Evolutionary conservation across 2,888 invertebrate species (phyloP).

Genomic region (Polydrusus pterygomalis): DNA sequence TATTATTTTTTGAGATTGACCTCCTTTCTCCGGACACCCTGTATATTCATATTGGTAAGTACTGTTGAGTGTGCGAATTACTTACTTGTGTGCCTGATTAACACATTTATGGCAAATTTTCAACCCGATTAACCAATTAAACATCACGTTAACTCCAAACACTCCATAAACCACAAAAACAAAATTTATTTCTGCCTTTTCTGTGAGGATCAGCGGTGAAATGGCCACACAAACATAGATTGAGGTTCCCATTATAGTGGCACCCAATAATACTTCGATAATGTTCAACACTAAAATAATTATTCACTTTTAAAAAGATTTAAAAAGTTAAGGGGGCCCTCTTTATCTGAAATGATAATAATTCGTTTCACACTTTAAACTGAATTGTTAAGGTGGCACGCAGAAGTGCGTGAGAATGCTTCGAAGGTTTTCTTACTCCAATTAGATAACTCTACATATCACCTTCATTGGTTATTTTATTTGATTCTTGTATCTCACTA

Average conservation of each 20-base stretch:
- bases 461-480: too few relatives aligned
- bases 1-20: too few relatives aligned
- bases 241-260: constrained; percentile 65
- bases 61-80: neutral
- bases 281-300: constrained; percentile 60
- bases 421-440: too few relatives aligned
- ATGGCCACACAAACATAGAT: constrained; percentile 66
- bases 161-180: constrained; percentile 69
- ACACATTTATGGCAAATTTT: constrained; percentile 69
- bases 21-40: too few relatives aligned
- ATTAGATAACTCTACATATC: too few relatives aligned
- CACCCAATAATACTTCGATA: constrained; percentile 67
- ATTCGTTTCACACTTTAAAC: too few relatives aligned
- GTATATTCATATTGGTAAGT: neutral
- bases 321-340: too few relatives aligned
- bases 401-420: too few relatives aligned
- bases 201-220: constrained; percentile 68
- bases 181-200: constrained; percentile 69
- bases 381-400: too few relatives aligned
- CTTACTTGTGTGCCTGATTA: constrained; percentile 69
- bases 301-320: too few relatives aligned
- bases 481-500: too few relatives aligned
- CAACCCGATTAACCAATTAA: constrained; percentile 68
- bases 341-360: too few relatives aligned
- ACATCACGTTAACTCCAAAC: constrained; percentile 68